These are phyloP conservation scores for Scomber scombrus DNA, from an alignment of 2,113 vertebrate genomes.

Conservation along the genomic window DNA sequence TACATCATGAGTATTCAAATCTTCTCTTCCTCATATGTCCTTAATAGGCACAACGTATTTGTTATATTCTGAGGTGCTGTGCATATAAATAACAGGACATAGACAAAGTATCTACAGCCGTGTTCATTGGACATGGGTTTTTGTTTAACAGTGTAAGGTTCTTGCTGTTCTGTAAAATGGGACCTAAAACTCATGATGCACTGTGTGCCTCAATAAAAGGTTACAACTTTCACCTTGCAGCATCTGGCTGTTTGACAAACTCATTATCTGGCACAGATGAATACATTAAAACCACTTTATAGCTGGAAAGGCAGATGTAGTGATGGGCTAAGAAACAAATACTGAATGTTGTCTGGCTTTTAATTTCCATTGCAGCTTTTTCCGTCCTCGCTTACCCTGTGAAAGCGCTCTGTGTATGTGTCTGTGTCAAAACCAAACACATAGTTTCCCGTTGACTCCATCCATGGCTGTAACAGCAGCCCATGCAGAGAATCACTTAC, in stretches of 20 bases:
- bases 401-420: constrained; percentile 42
- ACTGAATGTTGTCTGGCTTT: constrained; percentile 28
- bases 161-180: not conserved
- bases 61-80: not conserved
- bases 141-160: no score
- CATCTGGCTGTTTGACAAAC: no score
- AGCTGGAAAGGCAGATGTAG: not conserved
- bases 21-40: not conserved
- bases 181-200: no score
- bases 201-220: not conserved
- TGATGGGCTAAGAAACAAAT: constrained; percentile 17
- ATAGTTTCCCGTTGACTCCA: constrained; percentile 78
- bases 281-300: not conserved
- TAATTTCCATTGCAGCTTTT: constrained; percentile 54
- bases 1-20: not conserved
- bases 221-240: not conserved
- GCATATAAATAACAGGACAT: not conserved
- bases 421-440: constrained; percentile 64
- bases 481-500: constrained; percentile 66
- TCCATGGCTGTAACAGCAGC: constrained; percentile 56
- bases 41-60: not conserved
- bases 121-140: no score
- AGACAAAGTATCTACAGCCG: not conserved
- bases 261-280: not conserved
- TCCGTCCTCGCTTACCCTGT: constrained; percentile 44